Evolutionary conservation across 2,888 invertebrate species (phyloP).

Genomic region (Apamea monoglypha): DNA sequence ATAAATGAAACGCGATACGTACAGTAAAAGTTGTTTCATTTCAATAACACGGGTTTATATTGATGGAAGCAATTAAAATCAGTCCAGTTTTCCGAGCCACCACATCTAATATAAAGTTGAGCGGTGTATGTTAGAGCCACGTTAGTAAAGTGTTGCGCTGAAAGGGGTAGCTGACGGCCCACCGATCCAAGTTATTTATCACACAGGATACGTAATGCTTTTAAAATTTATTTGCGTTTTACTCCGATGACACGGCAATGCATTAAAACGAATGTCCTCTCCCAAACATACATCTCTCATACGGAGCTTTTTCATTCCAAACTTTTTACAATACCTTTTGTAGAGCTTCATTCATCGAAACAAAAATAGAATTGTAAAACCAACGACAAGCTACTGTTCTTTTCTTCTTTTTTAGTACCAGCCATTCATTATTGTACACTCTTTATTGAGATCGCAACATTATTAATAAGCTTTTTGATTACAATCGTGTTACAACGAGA

Average conservation of each 20-base stretch:
- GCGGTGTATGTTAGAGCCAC: constrained; percentile 30
- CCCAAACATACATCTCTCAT: constrained; percentile 77
- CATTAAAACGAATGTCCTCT: constrained; percentile 79
- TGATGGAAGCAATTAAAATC: constrained; percentile 64
- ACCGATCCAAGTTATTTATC: constrained; percentile 84
- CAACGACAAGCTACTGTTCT: constrained; percentile 61
- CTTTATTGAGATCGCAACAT: constrained; percentile 74
- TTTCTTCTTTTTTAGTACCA: constrained; percentile 66
- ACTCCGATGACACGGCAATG: constrained; percentile 77
- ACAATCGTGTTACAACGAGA: constrained; percentile 75
- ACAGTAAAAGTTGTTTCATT: constrained; percentile 62
- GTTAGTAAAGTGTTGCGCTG: constrained; percentile 66
- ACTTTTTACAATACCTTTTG: constrained; percentile 64
- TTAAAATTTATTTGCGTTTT: constrained; percentile 88
- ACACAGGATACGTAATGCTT: constrained; percentile 82
- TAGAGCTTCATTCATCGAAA: constrained; percentile 74
- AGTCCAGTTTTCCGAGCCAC: constrained; percentile 59
- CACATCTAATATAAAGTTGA: constrained; percentile 54
- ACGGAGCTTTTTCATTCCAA: constrained; percentile 56
- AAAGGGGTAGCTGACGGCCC: constrained; percentile 80
- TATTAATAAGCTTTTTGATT: constrained; percentile 78
- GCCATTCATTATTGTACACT: constrained; percentile 71
- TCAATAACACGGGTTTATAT: constrained; percentile 60
- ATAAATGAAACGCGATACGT: constrained; percentile 61
- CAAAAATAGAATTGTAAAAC: constrained; percentile 74